These are phyloP conservation scores for Varanus komodoensis DNA, from an alignment of 2,113 vertebrate species.

Conservation along the genomic window DNA sequence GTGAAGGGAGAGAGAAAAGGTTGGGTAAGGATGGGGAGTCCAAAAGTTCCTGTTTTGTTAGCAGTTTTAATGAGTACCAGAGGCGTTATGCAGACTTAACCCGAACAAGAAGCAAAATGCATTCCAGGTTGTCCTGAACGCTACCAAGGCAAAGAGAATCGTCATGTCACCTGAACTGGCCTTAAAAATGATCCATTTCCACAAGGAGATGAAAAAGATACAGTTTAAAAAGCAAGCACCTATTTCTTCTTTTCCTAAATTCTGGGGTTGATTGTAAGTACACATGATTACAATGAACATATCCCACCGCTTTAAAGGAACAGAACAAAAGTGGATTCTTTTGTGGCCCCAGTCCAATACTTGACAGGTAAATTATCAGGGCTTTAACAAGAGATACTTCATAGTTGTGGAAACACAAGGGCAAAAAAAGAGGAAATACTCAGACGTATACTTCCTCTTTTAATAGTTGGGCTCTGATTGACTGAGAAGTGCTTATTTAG, in stretches of 20 bases:
- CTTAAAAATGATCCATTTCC: slow-evolving; percentile 45
- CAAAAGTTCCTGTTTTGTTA: neutral
- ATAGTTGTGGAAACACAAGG: too few species aligned
- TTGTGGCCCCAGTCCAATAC: too few species aligned
- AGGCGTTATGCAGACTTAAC: neutral
- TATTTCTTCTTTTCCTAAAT: slow-evolving; percentile 42
- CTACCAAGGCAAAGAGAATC: neutral
- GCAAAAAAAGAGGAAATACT: too few species aligned
- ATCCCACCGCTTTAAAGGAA: too few species aligned
- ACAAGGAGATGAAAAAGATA: slow-evolving; percentile 42
- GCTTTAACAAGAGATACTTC: too few species aligned
- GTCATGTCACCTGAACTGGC: neutral
- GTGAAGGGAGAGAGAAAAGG: neutral
- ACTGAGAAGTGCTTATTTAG: too few species aligned
- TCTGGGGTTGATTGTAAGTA: slow-evolving; percentile 40
- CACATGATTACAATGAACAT: too few species aligned
- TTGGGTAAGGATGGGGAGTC: neutral
- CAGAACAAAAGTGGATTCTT: too few species aligned
- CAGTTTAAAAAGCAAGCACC: slow-evolving; percentile 38
- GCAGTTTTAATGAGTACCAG: neutral
- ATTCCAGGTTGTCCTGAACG: neutral
- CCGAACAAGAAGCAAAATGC: neutral
- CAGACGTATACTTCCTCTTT: too few species aligned
- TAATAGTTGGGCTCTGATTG: too few species aligned
- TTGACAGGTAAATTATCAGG: too few species aligned